A percentile compares a stretch with the other conserved stretches of the same genome.
Evolutionary conservation across 2,888 invertebrate species (phyloP).

Genomic region (Luffia ferchaultella): DNA sequence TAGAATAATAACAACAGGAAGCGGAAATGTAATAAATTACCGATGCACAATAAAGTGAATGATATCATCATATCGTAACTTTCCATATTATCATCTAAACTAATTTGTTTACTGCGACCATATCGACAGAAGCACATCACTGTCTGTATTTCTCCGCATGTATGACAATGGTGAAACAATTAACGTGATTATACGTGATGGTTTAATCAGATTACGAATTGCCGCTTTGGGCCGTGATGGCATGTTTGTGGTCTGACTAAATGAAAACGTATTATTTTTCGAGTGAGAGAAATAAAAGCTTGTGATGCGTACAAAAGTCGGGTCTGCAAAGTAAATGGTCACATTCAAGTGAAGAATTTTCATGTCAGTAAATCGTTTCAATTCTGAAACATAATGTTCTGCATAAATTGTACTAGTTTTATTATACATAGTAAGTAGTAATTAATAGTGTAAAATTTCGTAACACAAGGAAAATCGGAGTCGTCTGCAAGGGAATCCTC

Average conservation of each 20-base stretch:
- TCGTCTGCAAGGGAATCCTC: no score
- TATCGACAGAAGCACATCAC: background rate
- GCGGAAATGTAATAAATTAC: no score
- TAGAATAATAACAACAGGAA: no score
- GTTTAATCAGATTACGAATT: background rate
- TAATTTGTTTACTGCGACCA: no score
- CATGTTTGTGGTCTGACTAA: background rate
- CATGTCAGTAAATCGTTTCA: background rate
- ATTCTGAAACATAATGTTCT: no score
- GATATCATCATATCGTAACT: no score
- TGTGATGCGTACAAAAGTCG: background rate
- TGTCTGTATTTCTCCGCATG: background rate
- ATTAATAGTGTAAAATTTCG: no score
- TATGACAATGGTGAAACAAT: background rate
- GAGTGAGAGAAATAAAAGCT: background rate
- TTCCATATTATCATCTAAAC: no score
- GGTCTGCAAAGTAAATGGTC: background rate
- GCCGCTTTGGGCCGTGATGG: background rate
- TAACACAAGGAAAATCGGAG: no score
- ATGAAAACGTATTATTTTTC: background rate
- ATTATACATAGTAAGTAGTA: no score
- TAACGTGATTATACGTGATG: background rate
- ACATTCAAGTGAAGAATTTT: background rate
- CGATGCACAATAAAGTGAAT: no score
- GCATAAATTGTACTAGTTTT: no score